Base-by-base conservation (phyloP, 2,888 invertebrate genomes). In the Lamproptera curius region DNA sequence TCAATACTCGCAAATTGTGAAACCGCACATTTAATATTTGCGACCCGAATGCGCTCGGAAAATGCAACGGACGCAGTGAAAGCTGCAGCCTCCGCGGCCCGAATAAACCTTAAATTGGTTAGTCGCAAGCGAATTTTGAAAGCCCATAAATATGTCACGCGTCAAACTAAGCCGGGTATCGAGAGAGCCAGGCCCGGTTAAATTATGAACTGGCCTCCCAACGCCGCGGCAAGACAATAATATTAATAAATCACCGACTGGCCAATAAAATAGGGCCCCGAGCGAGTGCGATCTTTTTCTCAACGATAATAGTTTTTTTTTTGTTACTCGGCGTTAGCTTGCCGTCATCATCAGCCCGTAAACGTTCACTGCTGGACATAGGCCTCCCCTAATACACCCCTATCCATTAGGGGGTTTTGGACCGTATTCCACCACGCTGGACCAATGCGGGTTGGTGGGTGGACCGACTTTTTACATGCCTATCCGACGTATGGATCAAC, bases 141-240 rank as follows among this genome's bases (percentile, higher is more conserved):
- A 71, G 78, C 70, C 73, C 75, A 85, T 86, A 86, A 86, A 86
- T 86, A 76, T 81, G 81, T 80, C 85, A 82, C 51, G 54, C 70
- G 84, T 85, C 86, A 85, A 85, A 85, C 71, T 86, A 85, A 86
- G 85, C 84, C 79, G 70, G 77, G 82, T 85, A 86, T 85, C 86
- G 86, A 83, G 63, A 70, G 61, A 57, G 55, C 70, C 86, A 85
- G 82, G 72, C 75, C 68, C 64, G 66, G 62, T 73, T 84, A 78
- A 84, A 82, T 84, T 84, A 82, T 78, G 76, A 75, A 79, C 77
- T 79, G 70, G 70, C 67, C 62, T 65, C 65, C 57, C 46, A 28
- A 16, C 36, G 42, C 40, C 33, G 35, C 37, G 40, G 11, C 52
- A 46, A 40, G 58, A 61, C 57, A 61, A 59, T 61, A 59, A 60